Evolutionary conservation across 2,888 invertebrate species (phyloP), one percentile per base, ranked within the genome.

Genomic region (Nymphalis polychloros): DNA sequence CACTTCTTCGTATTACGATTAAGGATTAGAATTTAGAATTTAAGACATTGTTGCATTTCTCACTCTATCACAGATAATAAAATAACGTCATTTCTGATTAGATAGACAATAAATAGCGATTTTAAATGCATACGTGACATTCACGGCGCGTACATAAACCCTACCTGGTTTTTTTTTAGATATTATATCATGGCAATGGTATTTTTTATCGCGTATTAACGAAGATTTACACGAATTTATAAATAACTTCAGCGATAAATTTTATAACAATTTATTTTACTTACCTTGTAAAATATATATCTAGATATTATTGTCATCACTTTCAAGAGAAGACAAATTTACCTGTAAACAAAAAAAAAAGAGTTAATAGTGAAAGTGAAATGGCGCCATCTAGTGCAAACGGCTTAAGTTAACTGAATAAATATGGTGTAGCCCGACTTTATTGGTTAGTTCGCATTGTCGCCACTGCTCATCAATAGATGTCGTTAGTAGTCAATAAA

Each of bases 61-160:
- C 13, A 13, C 17, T 6, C 7, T 16, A 41, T 19, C 19, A 20
- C 19, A 62, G 55, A 61, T 61, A 61, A 55, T 35, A 60, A 60
- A 31, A 5, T 49, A 20, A 35, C 35, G 17, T 55, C 48, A 49
- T 53, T 35, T 48, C 20, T n/a, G 66, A 61, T 61, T 61, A 61
- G 35, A 19, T 35, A 55, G 49, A 48, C 35, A 47, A 65, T 59
- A 47, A 41, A 50, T 41, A 27, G 16, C 27, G 10, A 35, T 41
- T 50, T 48, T 13, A 55, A 55, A 16, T 66, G 69, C 69, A 73
- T 75, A 75, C 75, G 75, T 75, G 75, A 73, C 70, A 52, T 8
- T 17, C 41, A 59, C 64, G 50, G 63, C 70, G 64, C 63, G 67
- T 66, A 63, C 72, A 57, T 17, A 35, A 48, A 52, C 17, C 19